Evolutionary conservation across 2,888 invertebrate genomes (phyloP), one percentile per base, ranked within the genome.

Genomic region (Orchestes rusci): DNA sequence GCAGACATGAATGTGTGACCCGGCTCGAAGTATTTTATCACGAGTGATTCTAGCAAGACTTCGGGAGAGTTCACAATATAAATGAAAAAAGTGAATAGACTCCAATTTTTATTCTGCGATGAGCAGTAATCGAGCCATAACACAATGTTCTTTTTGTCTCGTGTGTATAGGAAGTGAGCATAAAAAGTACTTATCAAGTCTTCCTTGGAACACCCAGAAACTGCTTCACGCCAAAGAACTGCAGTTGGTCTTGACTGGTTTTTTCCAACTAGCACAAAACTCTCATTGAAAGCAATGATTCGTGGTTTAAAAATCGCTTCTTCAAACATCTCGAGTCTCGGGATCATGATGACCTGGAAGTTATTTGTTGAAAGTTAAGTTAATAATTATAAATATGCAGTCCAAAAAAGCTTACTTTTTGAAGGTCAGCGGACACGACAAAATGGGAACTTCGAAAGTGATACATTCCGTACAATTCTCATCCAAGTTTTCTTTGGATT

Each of bases 171-270:
- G 18, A 52, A 18, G n/a, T 29, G 30, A 3, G 39, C 30, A 19
- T 31, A 39, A 32, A 31, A 50, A 3, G 48, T 32, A 29, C 47
- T 45, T 7, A 50, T 45, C 30, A 55, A 41, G 8, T 53, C 53
- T 43, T 46, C 50, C 13, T 47, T 38, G 8, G 16, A 12, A 20
- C 50, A 18, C 12, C 40, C 32, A 16, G 39, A 16, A 3, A 53
- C 29, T 19, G 34, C 45, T 31, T 52, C 50, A 34, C 53, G 42
- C 51, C 53, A 52, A 10, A 54, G 7, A 2, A 51, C 37, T n/a
- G 48, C 48, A 38, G 45, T 35, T 5, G 45, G 43, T 13, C 20
- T 29, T 17, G 10, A 15, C 23, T 16, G 20, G 18, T 23, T 18
- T 19, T 28, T 40, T 12, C 50, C 44, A 12, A 47, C 15, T 2